Conservation (phyloP, 2,113 vertebrate species). For the Eolophus roseicapilla region DNA sequence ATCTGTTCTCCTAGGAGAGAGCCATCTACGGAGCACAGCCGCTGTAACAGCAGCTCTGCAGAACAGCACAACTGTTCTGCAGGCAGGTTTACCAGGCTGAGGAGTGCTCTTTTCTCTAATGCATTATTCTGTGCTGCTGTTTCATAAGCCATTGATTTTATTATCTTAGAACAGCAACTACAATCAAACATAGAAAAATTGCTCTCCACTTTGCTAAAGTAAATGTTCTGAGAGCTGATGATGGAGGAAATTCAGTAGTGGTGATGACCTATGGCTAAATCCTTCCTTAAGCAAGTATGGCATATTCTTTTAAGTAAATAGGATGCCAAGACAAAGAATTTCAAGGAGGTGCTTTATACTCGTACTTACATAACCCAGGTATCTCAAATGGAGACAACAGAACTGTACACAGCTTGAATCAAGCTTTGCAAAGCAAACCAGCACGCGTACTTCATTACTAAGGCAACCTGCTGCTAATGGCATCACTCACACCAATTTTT, state of each 20-base stretch:
- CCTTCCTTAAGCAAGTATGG: neutral
- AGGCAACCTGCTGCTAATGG: neutral
- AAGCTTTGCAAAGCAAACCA: neutral
- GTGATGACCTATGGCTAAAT: neutral
- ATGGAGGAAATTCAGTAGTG: neutral
- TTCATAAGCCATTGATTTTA: constrained; percentile 31
- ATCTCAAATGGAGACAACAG: neutral
- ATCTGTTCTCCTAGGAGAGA: neutral
- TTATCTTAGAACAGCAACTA: constrained; percentile 8
- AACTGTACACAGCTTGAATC: neutral
- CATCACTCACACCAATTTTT: neutral
- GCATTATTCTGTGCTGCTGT: neutral
- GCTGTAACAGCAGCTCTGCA: neutral
- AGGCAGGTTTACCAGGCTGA: neutral
- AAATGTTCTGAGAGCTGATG: constrained; percentile 1
- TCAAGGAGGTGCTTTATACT: neutral
- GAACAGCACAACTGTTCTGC: neutral
- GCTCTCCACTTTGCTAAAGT: neutral
- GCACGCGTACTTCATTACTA: neutral
- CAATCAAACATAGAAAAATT: neutral
- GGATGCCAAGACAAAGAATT: neutral
- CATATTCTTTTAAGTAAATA: neutral
- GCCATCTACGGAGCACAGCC: neutral
- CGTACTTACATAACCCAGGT: neutral
- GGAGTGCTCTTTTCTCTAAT: neutral